phyloP scores from a whole-genome alignment of 2,888 invertebrate genomes.

The Netelia melanura region DNA sequence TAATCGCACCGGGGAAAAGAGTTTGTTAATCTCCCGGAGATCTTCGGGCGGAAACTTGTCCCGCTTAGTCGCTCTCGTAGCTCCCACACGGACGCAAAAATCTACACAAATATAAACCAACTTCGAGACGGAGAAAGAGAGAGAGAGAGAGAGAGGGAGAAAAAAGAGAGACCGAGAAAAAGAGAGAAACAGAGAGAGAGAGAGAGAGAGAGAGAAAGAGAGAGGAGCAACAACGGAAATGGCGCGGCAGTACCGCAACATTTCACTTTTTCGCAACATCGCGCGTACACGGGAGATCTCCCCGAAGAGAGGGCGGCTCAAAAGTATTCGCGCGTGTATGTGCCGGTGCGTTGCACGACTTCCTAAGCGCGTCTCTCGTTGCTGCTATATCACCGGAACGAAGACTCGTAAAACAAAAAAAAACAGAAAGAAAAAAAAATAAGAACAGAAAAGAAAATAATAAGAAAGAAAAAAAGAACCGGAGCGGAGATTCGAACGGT shows the following conservation, averaged over 20 bases:
- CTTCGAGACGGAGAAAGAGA: conserved; percentile 37
- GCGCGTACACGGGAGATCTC: conserved; percentile 63
- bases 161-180: neutral
- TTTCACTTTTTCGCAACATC: conserved; percentile 82
- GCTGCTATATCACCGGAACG: conserved; percentile 67
- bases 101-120: neutral
- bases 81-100: conserved; percentile 35
- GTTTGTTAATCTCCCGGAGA: conserved; percentile 53
- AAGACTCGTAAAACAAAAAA: conserved; percentile 51
- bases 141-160: neutral
- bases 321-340: conserved; percentile 65
- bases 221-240: conserved; percentile 67
- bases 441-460: neutral
- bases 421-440: neutral
- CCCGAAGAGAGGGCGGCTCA: conserved; percentile 74
- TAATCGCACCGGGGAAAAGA: conserved; percentile 29
- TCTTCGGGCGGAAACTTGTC: conserved; percentile 65
- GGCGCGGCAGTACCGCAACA: conserved; percentile 75
- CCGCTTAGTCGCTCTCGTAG: conserved; percentile 49
- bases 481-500: conserved; percentile 58
- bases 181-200: conserved; percentile 57
- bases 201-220: conserved; percentile 54
- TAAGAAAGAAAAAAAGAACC: conserved; percentile 12
- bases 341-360: conserved; percentile 78
- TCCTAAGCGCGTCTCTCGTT: conserved; percentile 72